Conservation (phyloP, 2,797 vertebrate genomes). For the Thamnophis elegans region DNA sequence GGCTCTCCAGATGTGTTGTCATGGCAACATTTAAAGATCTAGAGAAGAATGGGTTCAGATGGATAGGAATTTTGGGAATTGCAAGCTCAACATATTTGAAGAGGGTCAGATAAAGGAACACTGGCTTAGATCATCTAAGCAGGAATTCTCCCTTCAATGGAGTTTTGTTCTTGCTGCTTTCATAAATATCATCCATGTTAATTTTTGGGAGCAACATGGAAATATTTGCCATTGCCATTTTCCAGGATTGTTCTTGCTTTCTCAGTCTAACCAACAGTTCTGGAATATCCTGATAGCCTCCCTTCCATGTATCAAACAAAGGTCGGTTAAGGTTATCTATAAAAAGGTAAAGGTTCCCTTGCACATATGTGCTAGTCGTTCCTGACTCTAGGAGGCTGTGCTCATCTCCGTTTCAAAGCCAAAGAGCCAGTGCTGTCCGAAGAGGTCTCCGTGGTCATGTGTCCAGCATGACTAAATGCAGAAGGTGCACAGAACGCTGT, state of each 20-base stretch:
- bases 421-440: too few relatives aligned
- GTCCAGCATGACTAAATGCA: too few relatives aligned
- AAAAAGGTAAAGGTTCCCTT: too few relatives aligned
- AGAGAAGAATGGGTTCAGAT: background rate
- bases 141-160: background rate
- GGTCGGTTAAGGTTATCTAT: background rate
- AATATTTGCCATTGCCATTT: background rate
- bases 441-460: too few relatives aligned
- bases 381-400: too few relatives aligned
- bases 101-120: background rate
- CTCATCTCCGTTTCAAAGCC: too few relatives aligned
- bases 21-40: background rate
- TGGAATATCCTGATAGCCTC: background rate
- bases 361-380: too few relatives aligned
- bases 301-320: background rate
- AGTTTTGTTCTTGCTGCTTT: background rate
- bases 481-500: too few relatives aligned
- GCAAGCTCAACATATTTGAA: background rate
- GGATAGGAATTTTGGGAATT: background rate
- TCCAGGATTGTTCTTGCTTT: background rate
- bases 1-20: background rate
- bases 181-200: background rate
- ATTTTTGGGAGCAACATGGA: background rate
- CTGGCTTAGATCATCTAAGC: background rate
- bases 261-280: background rate